Base-by-base conservation (phyloP, 1,140 invertebrate genomes). In the Solenopsis invicta region DNA sequence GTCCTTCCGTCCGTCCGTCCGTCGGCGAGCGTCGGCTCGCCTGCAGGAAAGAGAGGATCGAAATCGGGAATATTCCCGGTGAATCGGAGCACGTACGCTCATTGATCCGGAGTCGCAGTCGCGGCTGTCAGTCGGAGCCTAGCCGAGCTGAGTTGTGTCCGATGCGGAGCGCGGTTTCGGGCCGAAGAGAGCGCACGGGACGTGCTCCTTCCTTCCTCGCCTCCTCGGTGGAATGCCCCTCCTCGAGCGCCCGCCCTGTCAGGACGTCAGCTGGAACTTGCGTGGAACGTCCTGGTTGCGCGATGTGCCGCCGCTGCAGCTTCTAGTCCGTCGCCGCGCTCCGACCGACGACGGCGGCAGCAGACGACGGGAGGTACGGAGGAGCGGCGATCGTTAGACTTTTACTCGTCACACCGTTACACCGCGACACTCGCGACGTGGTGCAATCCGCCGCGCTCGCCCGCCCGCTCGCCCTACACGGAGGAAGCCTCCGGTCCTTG, bases 201-300 rank as follows among this genome's bases (percentile, higher is more conserved):
- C n/a, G n/a, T n/a, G 5, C 41, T 54, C 29, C 71, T 61, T 34
- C 21, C 54, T 81, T 48, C 24, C 52, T 86, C 61, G n/a, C 24
- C 54, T 61, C 67, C 34, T 48, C 67, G 45, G 52, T 76, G 85
- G 76, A 52, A 76, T 76, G 71, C 71, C 69, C 69, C 88, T 87
- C 86, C 88, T 88, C 89, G 77, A 74, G 67, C 86, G 84, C 56
- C 81, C 85, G 59, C 86, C 85, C 89, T 71, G 89, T 67, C 85
- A 89, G 88, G 89, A 90, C 88, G 88, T 90, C 89, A 89, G 85
- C 88, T 89, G 89, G 88, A 89, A 90, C 85, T 89, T 89, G 89
- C 89, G 89, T 89, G 89, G 77, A 89, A 69, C 89, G 89, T 90
- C 72, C 85, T 84, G 89, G 88, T 88, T 87, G 89, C 86, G 89